A percentile compares a stretch with the other conserved stretches of the same genome.
These are phyloP conservation scores for Tolmerus cingulatus DNA, from an alignment of 2,888 invertebrate genomes.

Conservation along the genomic window DNA sequence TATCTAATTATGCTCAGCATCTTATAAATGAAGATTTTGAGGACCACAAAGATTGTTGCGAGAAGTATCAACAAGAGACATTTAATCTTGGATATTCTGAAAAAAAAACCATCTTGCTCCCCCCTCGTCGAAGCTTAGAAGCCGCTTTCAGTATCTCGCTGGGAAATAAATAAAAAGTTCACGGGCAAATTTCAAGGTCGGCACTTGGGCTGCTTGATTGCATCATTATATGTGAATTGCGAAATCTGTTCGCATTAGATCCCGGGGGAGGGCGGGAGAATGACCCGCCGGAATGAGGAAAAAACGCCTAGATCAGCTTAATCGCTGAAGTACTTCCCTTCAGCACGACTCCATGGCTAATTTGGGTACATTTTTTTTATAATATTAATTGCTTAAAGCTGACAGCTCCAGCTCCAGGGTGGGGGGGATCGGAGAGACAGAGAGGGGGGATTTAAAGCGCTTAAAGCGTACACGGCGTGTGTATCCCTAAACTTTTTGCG, in stretches of 20 bases:
- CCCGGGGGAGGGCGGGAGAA: neutral
- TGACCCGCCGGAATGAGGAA: neutral
- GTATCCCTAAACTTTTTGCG: neutral
- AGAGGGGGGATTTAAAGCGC: neutral
- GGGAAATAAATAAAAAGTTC: constrained; percentile 7
- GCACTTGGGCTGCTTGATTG: constrained; percentile 1
- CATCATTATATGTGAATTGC: neutral
- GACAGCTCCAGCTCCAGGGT: neutral
- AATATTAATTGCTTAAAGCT: neutral
- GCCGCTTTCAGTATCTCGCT: neutral
- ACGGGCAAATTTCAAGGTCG: constrained; percentile 1
- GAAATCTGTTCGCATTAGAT: neutral
- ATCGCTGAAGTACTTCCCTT: neutral
- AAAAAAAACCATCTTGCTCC: neutral
- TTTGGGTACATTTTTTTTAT: neutral
- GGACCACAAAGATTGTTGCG: neutral
- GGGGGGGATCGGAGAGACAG: too few relatives aligned
- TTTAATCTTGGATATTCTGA: neutral
- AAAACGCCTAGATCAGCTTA: neutral
- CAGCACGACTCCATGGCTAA: neutral
- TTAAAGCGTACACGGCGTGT: neutral
- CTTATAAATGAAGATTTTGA: too few relatives aligned
- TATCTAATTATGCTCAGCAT: too few relatives aligned
- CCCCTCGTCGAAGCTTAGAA: neutral
- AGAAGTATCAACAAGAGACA: neutral